Base-by-base conservation (phyloP, 2,113 vertebrate genomes). In the Myotis yumanensis region DNA sequence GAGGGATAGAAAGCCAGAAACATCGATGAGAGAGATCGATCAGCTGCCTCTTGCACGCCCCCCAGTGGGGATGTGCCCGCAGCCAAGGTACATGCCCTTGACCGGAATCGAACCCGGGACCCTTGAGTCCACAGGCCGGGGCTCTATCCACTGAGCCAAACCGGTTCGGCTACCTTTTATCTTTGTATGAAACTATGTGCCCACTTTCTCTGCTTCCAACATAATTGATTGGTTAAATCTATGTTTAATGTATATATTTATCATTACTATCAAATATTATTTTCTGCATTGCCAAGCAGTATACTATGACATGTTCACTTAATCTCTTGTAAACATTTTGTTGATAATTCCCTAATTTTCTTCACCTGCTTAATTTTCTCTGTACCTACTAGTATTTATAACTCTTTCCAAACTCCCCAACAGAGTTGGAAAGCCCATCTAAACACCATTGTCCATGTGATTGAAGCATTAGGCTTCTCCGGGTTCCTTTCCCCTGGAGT, bases 311-410 rank as follows among this genome's bases (percentile, higher is more conserved):
- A 85, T 80, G 72, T 73, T 93, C 40, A 32, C 91, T 93, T 91
- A 91, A 66, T 80, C 30, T 68, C 71, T 43, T 68, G 20, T 85
- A 89, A 88, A 73, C 51, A 59, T 51, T 84, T 73, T 52, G 28
- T 92, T 88, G 88, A 90, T 77, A 86, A 77, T 72, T 43, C 17
- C 59, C 85, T 92, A 68, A 37, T 91, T 96, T 89, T 88, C 76
- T 91, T 73, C 66, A 89, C 40, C 40, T 80, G 88, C 71, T 95
- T 95, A 75, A 80, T 93, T 91, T 88, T 69, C 64, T 25, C 40
- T 35, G 40, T 68, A 66, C 5, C 7, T 87, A 9, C 43, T 43
- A 43, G 43, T 43, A 16, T 79, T 32, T 84, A 30, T 51, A 66
- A 82, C 79, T 87, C 14, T 80, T 64, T 51, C 12, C 15, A 11